Evolutionary conservation across 1,140 invertebrate genomes (phyloP), one percentile per base, ranked within the genome.

Genomic region (Planococcus citri): DNA sequence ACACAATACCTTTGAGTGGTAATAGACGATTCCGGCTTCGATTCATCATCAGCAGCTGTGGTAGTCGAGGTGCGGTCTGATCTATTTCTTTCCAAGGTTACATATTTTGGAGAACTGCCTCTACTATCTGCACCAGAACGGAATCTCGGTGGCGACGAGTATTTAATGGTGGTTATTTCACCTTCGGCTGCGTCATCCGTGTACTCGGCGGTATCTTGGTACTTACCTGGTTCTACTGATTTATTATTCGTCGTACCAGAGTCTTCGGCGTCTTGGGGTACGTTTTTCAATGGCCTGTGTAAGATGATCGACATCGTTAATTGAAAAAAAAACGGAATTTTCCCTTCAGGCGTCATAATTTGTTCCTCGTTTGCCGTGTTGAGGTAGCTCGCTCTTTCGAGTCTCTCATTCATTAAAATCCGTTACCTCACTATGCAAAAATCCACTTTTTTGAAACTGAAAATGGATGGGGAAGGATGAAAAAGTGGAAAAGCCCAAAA

Each of bases 241-340:
- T 64, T 64, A 25, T 64, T 64, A 20, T 64, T 64, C 21, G 22
- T 64, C 10, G 60, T 64, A 6, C 69, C 68, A 4, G 27, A 21
- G 21, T 71, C 68, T 67, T 64, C 38, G 0, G n/a, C 51, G 14
- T 71, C 24, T 24, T 71, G 68, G 14, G 8, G 17, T 14, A 71
- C 60, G 27, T 71, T 68, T 69, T 71, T 71, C 14, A 68, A 51
- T 27, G 71, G 71, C 27, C 71, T 71, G 17, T 12, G n/a, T n/a
- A n/a, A n/a, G 64, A 67, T n/a, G n/a, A n/a, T n/a, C n/a, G n/a
- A n/a, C n/a, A n/a, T n/a, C n/a, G n/a, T n/a, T 25, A 25, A 58
- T 25, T n/a, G 38, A 41, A 41, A 41, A 10, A 9, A 41, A 41
- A 21, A 60, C n/a, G n/a, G 8, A 60, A 20, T 21, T 41, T 41